phyloP scores from a whole-genome alignment of 1,140 invertebrate species.

The Protaetia brevitarsis region DNA sequence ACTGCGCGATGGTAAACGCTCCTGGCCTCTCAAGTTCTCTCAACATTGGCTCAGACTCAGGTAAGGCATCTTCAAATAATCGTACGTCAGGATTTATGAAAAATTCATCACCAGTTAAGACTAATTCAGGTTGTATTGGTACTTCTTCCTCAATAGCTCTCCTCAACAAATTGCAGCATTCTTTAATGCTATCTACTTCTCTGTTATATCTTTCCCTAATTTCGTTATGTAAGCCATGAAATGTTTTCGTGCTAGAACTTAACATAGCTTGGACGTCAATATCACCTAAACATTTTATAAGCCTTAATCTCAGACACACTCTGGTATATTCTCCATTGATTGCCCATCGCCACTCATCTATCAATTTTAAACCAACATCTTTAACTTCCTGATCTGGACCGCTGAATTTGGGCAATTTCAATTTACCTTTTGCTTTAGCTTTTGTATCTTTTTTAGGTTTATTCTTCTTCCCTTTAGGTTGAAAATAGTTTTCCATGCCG shows the following conservation, averaged over 20 bases:
- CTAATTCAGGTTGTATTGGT: conserved; percentile 33
- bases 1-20: conserved; percentile 53
- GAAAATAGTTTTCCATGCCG: conserved; percentile 11
- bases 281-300: conserved; percentile 47
- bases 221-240: conserved; percentile 48
- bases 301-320: conserved; percentile 48
- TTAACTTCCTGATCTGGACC: conserved; percentile 30
- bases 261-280: conserved; percentile 52
- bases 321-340: conserved; percentile 54
- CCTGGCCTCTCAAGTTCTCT: conserved; percentile 40
- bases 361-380: conserved; percentile 28
- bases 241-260: conserved; percentile 47
- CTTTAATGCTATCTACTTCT: conserved; percentile 56
- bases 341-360: conserved; percentile 55
- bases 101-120: conserved; percentile 35
- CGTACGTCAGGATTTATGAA: conserved; percentile 31
- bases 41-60: conserved; percentile 27
- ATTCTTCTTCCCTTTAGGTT: conserved; percentile 19
- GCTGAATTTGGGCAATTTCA: conserved; percentile 20
- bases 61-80: conserved; percentile 29
- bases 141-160: conserved; percentile 56
- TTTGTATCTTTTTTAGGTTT: not conserved
- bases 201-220: conserved; percentile 54
- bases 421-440: conserved; percentile 18
- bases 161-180: conserved; percentile 53